phyloP scores from a whole-genome alignment of 2,888 invertebrate genomes.

The Conops quadrifasciatus region DNA sequence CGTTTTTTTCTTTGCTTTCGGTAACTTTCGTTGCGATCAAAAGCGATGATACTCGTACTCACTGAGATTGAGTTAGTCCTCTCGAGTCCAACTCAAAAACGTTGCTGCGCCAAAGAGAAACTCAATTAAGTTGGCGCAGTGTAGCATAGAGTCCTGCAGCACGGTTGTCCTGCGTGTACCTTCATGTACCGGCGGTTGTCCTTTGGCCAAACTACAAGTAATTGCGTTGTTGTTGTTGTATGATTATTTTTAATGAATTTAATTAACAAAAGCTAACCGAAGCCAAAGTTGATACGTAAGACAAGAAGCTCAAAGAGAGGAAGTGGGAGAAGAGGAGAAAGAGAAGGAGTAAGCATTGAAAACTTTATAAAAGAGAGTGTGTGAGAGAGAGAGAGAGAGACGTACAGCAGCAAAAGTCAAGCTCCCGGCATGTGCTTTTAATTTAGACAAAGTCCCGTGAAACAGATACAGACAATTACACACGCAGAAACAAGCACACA shows the following conservation, averaged over 20 bases:
- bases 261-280: slow-evolving; percentile 37
- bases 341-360: not conserved
- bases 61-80: too few species aligned
- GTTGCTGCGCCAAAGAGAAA: not conserved
- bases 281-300: not conserved
- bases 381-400: not conserved
- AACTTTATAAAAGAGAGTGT: not conserved
- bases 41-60: too few species aligned
- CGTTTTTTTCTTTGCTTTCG: not conserved
- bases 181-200: not conserved
- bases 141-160: not conserved
- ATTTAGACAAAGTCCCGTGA: not conserved
- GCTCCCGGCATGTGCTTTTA: not conserved
- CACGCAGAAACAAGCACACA: not conserved
- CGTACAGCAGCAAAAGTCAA: not conserved
- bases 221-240: slow-evolving; percentile 23
- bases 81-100: not conserved
- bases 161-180: not conserved
- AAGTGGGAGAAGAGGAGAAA: not conserved
- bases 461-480: too few species aligned
- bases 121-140: not conserved
- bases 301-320: not conserved
- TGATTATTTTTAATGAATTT: slow-evolving; percentile 41
- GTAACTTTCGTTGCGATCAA: too few species aligned
- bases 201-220: not conserved